phyloP scores from a whole-genome alignment of 2,888 invertebrate species.

The Nematopogon swammerdamellus region DNA sequence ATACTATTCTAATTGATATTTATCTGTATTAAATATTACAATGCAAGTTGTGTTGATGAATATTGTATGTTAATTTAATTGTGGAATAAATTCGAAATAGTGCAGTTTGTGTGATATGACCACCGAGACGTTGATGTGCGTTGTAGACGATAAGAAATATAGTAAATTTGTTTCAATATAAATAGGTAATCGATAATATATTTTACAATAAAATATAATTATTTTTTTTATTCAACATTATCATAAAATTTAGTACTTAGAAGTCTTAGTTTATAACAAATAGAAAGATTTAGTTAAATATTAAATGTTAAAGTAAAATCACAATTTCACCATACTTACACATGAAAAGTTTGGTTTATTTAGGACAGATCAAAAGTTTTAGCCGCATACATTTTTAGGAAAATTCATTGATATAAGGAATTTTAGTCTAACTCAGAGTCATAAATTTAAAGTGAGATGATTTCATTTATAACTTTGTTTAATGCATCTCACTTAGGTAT shows the following conservation, averaged over 20 bases:
- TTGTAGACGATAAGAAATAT: neutral
- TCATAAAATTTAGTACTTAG: neutral
- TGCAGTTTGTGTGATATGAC: neutral
- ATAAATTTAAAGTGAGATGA: too few relatives aligned
- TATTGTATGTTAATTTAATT: neutral
- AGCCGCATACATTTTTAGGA: neutral
- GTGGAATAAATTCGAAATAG: neutral
- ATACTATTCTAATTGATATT: neutral
- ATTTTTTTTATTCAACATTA: neutral
- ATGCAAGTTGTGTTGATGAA: neutral
- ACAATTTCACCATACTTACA: neutral
- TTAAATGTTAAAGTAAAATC: conserved; percentile 1
- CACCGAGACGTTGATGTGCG: neutral
- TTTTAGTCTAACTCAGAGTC: too few relatives aligned
- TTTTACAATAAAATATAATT: neutral
- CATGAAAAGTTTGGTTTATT: neutral
- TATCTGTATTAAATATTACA: neutral
- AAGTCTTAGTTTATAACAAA: neutral
- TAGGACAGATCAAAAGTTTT: neutral
- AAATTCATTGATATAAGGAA: too few relatives aligned
- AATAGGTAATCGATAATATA: neutral
- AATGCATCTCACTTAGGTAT: too few relatives aligned
- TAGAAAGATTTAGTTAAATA: neutral
- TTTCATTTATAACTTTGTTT: too few relatives aligned
- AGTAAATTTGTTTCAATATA: neutral